Evolutionary conservation across 2,113 vertebrate species (phyloP).

Genomic region (rabbit (Oryctolagus cuniculus)): DNA sequence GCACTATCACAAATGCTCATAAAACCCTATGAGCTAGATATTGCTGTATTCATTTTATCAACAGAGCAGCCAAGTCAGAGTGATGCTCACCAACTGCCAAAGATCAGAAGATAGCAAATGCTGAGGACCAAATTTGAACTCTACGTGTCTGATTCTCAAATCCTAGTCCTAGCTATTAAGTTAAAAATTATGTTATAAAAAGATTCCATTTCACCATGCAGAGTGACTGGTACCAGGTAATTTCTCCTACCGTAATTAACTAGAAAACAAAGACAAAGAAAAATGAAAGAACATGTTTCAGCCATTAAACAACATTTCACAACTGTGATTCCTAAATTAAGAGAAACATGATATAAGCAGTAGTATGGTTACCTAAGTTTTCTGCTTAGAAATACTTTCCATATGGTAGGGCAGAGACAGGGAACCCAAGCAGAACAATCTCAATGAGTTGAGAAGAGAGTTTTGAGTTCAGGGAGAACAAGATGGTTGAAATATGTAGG

Average conservation of each 20-base stretch:
- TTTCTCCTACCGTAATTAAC: neutral
- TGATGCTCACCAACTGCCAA: neutral
- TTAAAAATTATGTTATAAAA: constrained; percentile 1
- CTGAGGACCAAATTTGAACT: neutral
- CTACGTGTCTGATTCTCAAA: neutral
- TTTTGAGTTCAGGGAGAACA: neutral
- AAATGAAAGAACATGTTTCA: neutral
- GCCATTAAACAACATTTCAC: neutral
- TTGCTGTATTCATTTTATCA: neutral
- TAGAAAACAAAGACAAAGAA: constrained; percentile 7
- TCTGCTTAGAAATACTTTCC: neutral
- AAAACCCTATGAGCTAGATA: neutral
- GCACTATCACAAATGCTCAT: neutral
- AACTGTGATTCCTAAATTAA: neutral
- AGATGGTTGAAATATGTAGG: neutral
- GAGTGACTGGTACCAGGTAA: neutral
- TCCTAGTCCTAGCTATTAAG: neutral
- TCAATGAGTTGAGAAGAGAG: neutral
- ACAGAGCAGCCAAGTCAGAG: neutral
- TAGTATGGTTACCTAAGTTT: neutral
- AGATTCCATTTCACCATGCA: neutral
- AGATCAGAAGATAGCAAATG: constrained; percentile 19
- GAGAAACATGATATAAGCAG: neutral
- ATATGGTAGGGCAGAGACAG: neutral
- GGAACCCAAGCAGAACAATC: neutral